A percentile compares a stretch with the other conserved stretches of the same genome.
These are phyloP conservation scores for Ormia ochracea DNA, from an alignment of 2,888 invertebrate genomes.

Conservation along the genomic window DNA sequence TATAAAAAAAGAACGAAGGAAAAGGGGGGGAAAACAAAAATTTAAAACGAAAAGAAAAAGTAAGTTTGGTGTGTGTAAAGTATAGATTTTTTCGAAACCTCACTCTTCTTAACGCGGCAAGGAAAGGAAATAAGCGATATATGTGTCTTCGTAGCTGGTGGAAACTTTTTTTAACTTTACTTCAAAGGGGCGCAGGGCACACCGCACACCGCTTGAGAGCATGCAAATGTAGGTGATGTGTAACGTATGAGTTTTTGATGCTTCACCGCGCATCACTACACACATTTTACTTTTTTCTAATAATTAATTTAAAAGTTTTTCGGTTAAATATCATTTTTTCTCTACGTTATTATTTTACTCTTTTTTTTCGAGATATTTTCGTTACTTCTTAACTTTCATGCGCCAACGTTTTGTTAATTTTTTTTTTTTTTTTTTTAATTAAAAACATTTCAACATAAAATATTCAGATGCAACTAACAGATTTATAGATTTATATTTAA, in stretches of 20 bases:
- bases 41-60: slow-evolving; percentile 26
- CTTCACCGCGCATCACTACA: slow-evolving; percentile 60
- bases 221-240: slow-evolving; percentile 52
- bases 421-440: background rate
- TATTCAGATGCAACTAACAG: background rate
- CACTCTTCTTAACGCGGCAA: slow-evolving; percentile 31
- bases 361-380: slow-evolving; percentile 25
- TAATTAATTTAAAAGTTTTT: slow-evolving; percentile 76
- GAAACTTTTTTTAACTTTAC: slow-evolving; percentile 8
- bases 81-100: slow-evolving; percentile 36
- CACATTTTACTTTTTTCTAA: slow-evolving; percentile 71
- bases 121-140: slow-evolving; percentile 7
- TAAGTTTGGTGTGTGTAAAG: slow-evolving; percentile 40
- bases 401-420: slow-evolving; percentile 11
- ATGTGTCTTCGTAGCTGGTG: slow-evolving; percentile 30
- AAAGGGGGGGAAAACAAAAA: too few relatives aligned
- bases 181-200: too few relatives aligned
- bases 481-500: too few relatives aligned
- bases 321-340: slow-evolving; percentile 63
- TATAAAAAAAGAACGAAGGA: background rate
- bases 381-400: slow-evolving; percentile 35
- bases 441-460: background rate
- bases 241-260: slow-evolving; percentile 61
- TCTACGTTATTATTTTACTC: slow-evolving; percentile 6
- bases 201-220: background rate